A percentile compares a stretch with the other conserved stretches of the same genome.
Conservation (phyloP, 2,113 vertebrate genomes). For the Ahaetulla prasina region DNA sequence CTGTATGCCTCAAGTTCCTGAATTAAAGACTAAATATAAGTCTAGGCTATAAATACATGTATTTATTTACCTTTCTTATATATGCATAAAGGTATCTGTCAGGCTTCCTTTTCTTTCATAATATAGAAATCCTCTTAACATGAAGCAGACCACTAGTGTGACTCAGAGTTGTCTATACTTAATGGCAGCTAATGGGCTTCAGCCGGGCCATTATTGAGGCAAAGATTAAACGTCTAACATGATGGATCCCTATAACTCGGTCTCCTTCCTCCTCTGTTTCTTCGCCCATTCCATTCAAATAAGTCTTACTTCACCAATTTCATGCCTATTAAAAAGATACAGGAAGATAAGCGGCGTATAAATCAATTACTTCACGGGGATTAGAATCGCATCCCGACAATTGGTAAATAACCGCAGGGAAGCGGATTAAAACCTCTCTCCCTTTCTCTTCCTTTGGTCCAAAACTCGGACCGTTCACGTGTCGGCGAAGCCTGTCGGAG, state of each 20-base stretch:
- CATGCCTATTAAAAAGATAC: background rate
- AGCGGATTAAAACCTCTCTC: background rate
- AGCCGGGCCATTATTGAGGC: background rate
- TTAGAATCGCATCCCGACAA: background rate
- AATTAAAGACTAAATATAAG: background rate
- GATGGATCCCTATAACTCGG: background rate
- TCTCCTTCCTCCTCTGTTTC: background rate
- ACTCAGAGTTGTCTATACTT: background rate
- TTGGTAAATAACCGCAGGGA: background rate
- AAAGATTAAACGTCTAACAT: background rate
- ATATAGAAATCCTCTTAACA: background rate
- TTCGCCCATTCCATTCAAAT: background rate
- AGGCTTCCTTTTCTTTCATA: background rate
- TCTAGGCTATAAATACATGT: background rate
- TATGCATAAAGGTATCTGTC: background rate
- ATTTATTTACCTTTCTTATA: background rate
- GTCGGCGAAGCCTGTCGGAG: background rate
- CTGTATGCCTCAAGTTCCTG: background rate
- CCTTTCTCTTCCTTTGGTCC: background rate
- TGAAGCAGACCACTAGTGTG: background rate
- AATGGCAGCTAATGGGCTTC: background rate
- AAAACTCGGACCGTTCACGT: background rate
- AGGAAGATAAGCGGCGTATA: background rate
- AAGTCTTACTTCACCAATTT: background rate
- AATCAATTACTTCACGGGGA: background rate